phyloP scores from a whole-genome alignment of 2,797 vertebrate species.

The Artibeus jamaicensis region DNA sequence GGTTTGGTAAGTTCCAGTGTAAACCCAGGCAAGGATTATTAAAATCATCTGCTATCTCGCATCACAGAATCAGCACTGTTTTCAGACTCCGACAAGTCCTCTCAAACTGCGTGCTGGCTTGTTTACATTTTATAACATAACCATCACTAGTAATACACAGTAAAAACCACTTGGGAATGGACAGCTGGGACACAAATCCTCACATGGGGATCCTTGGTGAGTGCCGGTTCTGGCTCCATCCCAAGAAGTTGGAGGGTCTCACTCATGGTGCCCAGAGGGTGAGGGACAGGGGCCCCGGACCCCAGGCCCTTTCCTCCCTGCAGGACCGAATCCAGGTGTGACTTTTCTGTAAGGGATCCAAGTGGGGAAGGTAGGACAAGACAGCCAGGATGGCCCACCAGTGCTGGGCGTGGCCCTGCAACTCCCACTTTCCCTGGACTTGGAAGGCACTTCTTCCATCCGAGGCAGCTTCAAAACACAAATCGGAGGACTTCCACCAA shows the following conservation, averaged over 20 bases:
- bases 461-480: background rate
- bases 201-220: background rate
- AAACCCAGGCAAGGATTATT: too few relatives aligned
- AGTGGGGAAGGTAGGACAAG: background rate
- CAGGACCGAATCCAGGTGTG: background rate
- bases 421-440: background rate
- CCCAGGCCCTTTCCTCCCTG: background rate
- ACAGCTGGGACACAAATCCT: background rate
- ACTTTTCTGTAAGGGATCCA: background rate
- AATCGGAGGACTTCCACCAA: too few relatives aligned
- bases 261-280: background rate
- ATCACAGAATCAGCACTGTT: background rate
- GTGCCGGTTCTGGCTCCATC: too few relatives aligned
- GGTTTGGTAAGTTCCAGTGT: background rate
- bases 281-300: background rate
- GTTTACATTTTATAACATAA: background rate
- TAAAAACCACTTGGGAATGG: background rate
- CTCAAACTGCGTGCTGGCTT: background rate
- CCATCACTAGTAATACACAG: background rate
- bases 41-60: background rate
- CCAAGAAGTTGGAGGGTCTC: background rate
- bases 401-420: accelerated
- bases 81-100: background rate
- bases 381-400: too few relatives aligned
- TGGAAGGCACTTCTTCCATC: background rate